Conservation (phyloP, 2,888 invertebrate genomes). For the Azorinus chamasolen region DNA sequence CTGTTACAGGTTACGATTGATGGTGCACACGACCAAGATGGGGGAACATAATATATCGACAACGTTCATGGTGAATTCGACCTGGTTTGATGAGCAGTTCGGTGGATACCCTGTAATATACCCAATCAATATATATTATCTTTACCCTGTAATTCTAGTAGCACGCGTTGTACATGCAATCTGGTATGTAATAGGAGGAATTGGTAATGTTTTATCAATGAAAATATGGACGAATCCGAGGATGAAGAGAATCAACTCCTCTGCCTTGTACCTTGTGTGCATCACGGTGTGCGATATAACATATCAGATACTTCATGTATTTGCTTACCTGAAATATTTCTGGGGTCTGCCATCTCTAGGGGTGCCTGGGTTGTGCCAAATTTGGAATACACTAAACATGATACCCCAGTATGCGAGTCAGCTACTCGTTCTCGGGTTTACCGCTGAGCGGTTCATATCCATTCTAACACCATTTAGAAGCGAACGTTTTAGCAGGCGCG, state of each 20-base stretch:
- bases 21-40: too few relatives aligned
- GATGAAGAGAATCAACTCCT: constrained; percentile 82
- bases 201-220: constrained; percentile 83
- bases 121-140: constrained; percentile 44
- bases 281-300: constrained; percentile 82
- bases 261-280: constrained; percentile 83
- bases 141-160: constrained; percentile 74
- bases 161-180: constrained; percentile 81
- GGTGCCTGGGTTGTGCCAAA: constrained; percentile 78
- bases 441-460: constrained; percentile 84
- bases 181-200: constrained; percentile 82
- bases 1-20: too few relatives aligned
- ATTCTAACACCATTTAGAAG: constrained; percentile 82
- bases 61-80: background rate
- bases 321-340: constrained; percentile 82
- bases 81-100: constrained; percentile 10
- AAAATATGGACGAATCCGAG: constrained; percentile 81
- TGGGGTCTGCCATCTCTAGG: constrained; percentile 79
- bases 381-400: constrained; percentile 80
- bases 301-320: constrained; percentile 79
- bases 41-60: too few relatives aligned
- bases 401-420: constrained; percentile 84
- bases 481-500: constrained; percentile 79
- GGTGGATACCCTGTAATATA: constrained; percentile 44
- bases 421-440: constrained; percentile 84